Percentiles rank a stretch among this genome's conserved stretches.
phyloP scores from a whole-genome alignment of 2,888 invertebrate genomes.

The Cheilosia impressa region DNA sequence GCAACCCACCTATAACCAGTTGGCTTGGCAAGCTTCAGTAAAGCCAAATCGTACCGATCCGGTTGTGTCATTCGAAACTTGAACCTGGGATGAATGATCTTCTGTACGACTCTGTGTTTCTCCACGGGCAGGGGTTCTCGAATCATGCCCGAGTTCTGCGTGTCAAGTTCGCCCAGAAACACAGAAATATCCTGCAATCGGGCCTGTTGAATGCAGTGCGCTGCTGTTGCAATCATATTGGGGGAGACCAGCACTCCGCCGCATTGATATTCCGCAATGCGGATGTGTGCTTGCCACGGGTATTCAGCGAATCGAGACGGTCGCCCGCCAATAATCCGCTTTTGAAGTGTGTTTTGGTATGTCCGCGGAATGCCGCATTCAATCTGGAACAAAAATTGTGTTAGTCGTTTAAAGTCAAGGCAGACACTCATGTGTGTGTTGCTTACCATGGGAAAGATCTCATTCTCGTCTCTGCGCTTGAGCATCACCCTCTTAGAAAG shows the following conservation, averaged over 20 bases:
- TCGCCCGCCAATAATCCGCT: constrained; percentile 92
- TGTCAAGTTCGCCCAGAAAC: constrained; percentile 92
- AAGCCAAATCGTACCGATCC: constrained; percentile 91
- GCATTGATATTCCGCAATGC: constrained; percentile 92
- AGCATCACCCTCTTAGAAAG: constrained; percentile 82
- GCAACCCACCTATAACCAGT: constrained; percentile 84
- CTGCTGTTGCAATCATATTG: constrained; percentile 90
- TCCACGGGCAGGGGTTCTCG: constrained; percentile 87
- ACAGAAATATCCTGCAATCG: constrained; percentile 89
- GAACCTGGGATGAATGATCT: constrained; percentile 91
- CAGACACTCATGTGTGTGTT: too few relatives aligned
- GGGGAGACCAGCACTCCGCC: constrained; percentile 92
- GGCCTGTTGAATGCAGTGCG: constrained; percentile 92
- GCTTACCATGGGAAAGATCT: constrained; percentile 78
- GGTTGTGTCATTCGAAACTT: constrained; percentile 92
- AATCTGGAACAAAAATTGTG: constrained; percentile 78
- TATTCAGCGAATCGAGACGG: constrained; percentile 90
- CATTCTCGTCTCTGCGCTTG: constrained; percentile 82
- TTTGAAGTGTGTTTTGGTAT: constrained; percentile 85
- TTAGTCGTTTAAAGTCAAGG: neutral
- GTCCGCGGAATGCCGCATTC: constrained; percentile 89
- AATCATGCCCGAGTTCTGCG: constrained; percentile 87
- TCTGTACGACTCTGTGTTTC: constrained; percentile 88
- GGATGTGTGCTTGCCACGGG: constrained; percentile 94
- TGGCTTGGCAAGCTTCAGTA: constrained; percentile 89